phyloP scores from a whole-genome alignment of 2,113 vertebrate genomes.

The Numida meleagris region DNA sequence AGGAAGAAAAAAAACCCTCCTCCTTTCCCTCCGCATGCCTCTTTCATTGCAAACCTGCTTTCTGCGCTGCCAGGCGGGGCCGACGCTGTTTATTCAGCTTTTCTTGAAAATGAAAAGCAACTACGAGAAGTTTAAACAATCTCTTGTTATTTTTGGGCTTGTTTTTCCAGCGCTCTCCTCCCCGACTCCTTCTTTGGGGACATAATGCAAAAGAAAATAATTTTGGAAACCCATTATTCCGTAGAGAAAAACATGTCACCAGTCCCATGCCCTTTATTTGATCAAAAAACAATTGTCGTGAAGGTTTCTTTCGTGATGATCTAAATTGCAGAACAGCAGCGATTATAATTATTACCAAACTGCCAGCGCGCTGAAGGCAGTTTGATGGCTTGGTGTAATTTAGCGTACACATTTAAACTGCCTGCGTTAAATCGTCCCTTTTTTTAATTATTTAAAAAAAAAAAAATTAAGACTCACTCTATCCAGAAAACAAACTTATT shows the following conservation, averaged over 20 bases:
- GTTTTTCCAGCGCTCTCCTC: constrained; percentile 45
- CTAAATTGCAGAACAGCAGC: neutral
- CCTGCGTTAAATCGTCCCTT: neutral
- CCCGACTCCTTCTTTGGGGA: constrained; percentile 30
- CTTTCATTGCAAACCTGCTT: constrained; percentile 56
- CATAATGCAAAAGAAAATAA: constrained; percentile 57
- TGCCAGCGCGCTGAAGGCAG: neutral
- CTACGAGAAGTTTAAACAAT: constrained; percentile 84
- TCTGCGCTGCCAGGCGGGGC: constrained; percentile 68
- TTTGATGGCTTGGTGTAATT: neutral
- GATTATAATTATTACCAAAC: constrained; percentile 24
- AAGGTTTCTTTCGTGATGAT: constrained; percentile 6
- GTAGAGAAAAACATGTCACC: constrained; percentile 50
- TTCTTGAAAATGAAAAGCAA: constrained; percentile 84
- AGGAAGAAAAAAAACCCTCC: neutral
- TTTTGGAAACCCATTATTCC: constrained; percentile 38
- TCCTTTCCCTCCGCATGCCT: constrained; percentile 1
- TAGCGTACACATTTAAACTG: neutral
- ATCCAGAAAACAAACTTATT: neutral
- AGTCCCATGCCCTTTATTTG: constrained; percentile 28
- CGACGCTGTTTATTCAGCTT: constrained; percentile 87
- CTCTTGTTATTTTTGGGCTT: constrained; percentile 83
- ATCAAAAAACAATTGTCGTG: neutral
- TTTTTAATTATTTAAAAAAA: no score
- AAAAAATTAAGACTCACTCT: neutral